These are phyloP conservation scores for Lycia hirtaria DNA, from an alignment of 2,888 invertebrate species.

Conservation along the genomic window DNA sequence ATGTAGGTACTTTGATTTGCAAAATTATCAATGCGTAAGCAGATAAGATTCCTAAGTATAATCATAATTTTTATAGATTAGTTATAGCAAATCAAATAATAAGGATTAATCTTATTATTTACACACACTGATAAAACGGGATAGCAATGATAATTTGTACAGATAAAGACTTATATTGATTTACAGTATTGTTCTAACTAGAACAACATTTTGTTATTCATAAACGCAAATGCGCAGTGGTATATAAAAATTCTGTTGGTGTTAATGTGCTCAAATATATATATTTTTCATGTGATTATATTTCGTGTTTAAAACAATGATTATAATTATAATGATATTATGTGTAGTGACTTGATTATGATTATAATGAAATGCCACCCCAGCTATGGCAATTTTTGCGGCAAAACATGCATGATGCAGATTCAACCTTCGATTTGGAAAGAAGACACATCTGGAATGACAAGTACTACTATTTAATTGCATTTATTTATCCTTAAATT, in stretches of 20 bases:
- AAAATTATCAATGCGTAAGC: conserved; percentile 7
- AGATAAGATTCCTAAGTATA: conserved; percentile 14
- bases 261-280: not conserved
- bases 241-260: not conserved
- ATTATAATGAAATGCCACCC: conserved; percentile 61
- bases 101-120: conserved; percentile 23
- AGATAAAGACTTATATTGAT: conserved; percentile 17
- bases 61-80: conserved; percentile 13
- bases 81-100: conserved; percentile 24
- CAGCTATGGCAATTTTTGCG: conserved; percentile 54
- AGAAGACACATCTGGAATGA: conserved; percentile 64
- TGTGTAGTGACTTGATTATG: conserved; percentile 17
- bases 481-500: conserved; percentile 47
- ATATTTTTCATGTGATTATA: not conserved
- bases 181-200: conserved; percentile 17
- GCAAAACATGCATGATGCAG: conserved; percentile 68
- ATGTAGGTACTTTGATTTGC: not conserved
- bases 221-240: conserved; percentile 3
- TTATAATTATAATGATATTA: not conserved
- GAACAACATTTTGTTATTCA: conserved; percentile 11
- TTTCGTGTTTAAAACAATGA: not conserved
- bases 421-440: conserved; percentile 66
- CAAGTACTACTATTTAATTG: conserved; percentile 54
- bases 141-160: conserved; percentile 17
- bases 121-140: conserved; percentile 23